Base-by-base conservation (phyloP, 2,888 invertebrate species). In the Drosophila pegasa region DNA sequence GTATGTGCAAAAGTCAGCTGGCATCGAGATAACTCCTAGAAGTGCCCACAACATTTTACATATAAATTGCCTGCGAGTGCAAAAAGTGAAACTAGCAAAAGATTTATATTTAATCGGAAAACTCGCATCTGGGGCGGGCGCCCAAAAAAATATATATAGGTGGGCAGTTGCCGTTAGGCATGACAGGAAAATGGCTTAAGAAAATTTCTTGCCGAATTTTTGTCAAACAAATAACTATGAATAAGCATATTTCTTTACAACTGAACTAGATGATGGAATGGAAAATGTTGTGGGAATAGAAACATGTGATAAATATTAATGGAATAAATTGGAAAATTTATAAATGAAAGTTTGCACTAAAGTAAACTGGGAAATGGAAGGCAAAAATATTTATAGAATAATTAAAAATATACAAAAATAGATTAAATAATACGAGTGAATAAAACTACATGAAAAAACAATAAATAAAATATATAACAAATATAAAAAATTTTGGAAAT, bases 11-110 rank as follows among this genome's bases (percentile, higher is more conserved):
- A 82, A 64, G 43, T 58, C 65, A 47, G 60, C 16, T 14, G 41
- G 41, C 54, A 78, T 63, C 67, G 62, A 67, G 78, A 75, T 75
- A 68, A 61, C 52, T 51, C 41, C 59, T 54, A 43, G 75, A 64
- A 63, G 62, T 68, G 63, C 35, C 55, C 56, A 52, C 50, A 70
- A 70, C 33, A 65, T 68, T 88, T 79, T 76, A 85, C 79, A 87
- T 78, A 74, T 82, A 83, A 79, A 83, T 88, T 88, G 88, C 79
- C 66, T 70, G 66, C 27, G 76, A 57, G 52, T 58, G 72, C 72
- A 81, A 57, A 84, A 80, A 66, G 50, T 59, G 56, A 67, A 65
- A 33, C 50, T 63, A 61, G 65, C 72, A 63, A 50, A 80, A 76
- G 67, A 67, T 83, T 76, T 80, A 78, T 85, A 67, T 59, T 69